Conservation (phyloP, 2,888 invertebrate genomes). For the Rhagophthalmus giganteus region DNA sequence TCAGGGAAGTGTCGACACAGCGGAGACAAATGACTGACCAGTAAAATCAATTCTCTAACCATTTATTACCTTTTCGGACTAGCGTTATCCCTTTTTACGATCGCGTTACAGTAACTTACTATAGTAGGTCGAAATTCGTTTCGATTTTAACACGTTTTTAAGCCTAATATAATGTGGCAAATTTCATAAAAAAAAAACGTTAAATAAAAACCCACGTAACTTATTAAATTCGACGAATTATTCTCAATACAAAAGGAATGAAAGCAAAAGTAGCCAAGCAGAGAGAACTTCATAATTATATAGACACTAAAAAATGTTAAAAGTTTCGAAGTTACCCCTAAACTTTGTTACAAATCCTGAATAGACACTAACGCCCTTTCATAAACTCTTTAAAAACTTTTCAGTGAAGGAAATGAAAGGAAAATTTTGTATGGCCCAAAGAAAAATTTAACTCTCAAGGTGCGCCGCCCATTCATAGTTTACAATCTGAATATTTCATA, state of each 20-base stretch:
- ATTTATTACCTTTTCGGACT: constrained; percentile 42
- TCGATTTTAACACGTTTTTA: constrained; percentile 10
- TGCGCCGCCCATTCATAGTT: background rate
- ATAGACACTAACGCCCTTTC: constrained; percentile 29
- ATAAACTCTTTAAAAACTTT: constrained; percentile 25
- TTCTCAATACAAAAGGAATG: background rate
- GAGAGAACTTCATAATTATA: constrained; percentile 24
- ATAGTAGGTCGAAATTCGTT: constrained; percentile 7
- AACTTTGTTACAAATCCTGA: constrained; percentile 30
- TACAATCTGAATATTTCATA: background rate
- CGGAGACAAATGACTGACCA: constrained; percentile 49
- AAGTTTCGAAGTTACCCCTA: constrained; percentile 17
- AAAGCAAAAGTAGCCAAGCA: background rate
- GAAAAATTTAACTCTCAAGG: constrained; percentile 1
- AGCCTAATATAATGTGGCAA: no score
- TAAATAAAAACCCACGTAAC: no score
- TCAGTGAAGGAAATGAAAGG: constrained; percentile 24
- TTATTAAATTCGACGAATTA: background rate
- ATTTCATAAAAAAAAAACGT: no score
- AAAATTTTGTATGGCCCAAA: constrained; percentile 19
- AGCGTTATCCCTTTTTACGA: constrained; percentile 29
- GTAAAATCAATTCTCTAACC: constrained; percentile 48
- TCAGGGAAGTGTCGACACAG: constrained; percentile 42
- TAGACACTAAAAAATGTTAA: constrained; percentile 26
- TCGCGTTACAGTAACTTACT: constrained; percentile 26